Conservation (phyloP, 2,888 invertebrate species). For the Hirtodrosophila alboralis region DNA sequence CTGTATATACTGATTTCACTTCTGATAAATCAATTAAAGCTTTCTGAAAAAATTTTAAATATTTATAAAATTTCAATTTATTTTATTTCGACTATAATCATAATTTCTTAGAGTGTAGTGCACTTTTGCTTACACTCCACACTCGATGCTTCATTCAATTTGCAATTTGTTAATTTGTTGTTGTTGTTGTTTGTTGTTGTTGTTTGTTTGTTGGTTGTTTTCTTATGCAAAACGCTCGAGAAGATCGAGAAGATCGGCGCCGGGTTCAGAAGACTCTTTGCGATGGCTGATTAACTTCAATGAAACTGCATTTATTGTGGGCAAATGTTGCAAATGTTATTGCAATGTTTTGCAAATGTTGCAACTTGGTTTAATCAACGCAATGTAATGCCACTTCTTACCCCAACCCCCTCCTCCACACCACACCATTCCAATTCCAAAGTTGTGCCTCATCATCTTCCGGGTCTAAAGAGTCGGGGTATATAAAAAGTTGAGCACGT, state of each 20-base stretch:
- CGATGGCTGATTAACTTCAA: slow-evolving; percentile 73
- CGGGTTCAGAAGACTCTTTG: slow-evolving; percentile 49
- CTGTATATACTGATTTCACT: too few species aligned
- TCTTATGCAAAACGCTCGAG: slow-evolving; percentile 56
- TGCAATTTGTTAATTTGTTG: slow-evolving; percentile 63
- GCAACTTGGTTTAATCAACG: slow-evolving; percentile 69
- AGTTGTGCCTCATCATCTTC: slow-evolving; percentile 61
- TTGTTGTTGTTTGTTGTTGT: slow-evolving; percentile 20
- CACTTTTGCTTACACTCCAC: slow-evolving; percentile 13
- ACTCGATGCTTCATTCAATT: slow-evolving; percentile 60
- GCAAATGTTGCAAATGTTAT: slow-evolving; percentile 38
- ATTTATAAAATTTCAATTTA: too few species aligned
- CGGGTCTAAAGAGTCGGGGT: slow-evolving; percentile 40
- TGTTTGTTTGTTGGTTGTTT: slow-evolving; percentile 14
- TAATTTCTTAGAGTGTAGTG: too few species aligned
- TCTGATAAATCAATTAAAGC: too few species aligned
- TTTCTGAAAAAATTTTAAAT: too few species aligned
- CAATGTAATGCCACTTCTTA: slow-evolving; percentile 59
- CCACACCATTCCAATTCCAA: too few species aligned
- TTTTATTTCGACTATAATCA: too few species aligned
- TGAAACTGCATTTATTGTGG: slow-evolving; percentile 75
- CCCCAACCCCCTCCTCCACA: slow-evolving; percentile 5
- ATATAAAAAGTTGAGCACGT: slow-evolving; percentile 44
- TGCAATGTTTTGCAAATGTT: too few species aligned
- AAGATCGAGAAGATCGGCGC: slow-evolving; percentile 46